phyloP scores from a whole-genome alignment of 2,113 vertebrate species.

The Hyaena hyaena region DNA sequence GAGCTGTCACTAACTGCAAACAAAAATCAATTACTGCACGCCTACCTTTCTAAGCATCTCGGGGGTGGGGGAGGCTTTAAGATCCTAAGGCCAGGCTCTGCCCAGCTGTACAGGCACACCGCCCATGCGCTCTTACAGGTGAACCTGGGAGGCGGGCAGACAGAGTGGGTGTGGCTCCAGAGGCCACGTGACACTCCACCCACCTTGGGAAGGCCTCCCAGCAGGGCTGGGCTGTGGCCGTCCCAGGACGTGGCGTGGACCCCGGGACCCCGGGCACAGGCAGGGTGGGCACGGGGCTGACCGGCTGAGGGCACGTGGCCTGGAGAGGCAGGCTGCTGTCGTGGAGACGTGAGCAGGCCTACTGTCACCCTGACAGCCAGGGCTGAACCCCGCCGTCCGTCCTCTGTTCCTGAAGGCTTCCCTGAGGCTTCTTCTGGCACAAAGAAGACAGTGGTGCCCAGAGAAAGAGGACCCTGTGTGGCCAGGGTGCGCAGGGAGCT shows the following conservation, averaged over 20 bases:
- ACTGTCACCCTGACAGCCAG: fast-evolving
- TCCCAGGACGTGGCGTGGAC: fast-evolving
- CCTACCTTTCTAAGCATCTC: too few relatives aligned
- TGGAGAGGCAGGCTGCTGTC: too few relatives aligned
- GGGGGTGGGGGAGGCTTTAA: background rate
- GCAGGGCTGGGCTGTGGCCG: background rate
- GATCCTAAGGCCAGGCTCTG: background rate
- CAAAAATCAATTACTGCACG: background rate
- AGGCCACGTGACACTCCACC: fast-evolving
- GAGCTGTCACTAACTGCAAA: background rate
- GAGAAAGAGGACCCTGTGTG: background rate
- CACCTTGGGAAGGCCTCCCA: too few relatives aligned
- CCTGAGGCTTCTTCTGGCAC: background rate
- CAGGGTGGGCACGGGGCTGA: fast-evolving
- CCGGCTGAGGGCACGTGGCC: background rate
- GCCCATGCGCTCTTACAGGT: too few relatives aligned
- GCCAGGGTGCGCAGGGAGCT: fast-evolving
- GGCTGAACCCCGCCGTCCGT: fast-evolving
- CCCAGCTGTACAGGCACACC: background rate
- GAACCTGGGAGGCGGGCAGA: background rate
- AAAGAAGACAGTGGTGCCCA: background rate
- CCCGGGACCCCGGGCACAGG: background rate
- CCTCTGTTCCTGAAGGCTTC: background rate
- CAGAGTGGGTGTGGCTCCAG: background rate
- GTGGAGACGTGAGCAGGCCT: fast-evolving